Conservation (phyloP, 2,888 invertebrate species). For the Blomia tropicalis region DNA sequence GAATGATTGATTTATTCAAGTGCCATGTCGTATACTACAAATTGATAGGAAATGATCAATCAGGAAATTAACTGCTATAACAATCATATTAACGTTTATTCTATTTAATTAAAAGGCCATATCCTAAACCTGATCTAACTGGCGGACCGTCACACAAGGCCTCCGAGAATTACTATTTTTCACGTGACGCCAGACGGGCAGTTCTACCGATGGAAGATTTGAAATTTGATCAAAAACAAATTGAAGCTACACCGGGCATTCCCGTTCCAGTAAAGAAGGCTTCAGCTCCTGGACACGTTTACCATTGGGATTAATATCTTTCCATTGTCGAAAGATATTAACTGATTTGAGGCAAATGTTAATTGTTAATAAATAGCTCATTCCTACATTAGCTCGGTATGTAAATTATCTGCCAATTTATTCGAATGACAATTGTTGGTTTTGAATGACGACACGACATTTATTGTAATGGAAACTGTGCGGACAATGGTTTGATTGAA, state of each 20-base stretch:
- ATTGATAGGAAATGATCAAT: not conserved
- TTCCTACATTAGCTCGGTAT: no score
- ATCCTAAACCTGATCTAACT: conserved; percentile 10
- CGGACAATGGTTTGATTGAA: no score
- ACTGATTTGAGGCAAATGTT: no score
- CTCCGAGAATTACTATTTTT: not conserved
- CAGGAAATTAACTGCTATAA: no score
- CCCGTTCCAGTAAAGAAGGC: not conserved
- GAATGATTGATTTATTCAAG: not conserved
- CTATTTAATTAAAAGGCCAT: conserved; percentile 1
- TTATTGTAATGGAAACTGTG: no score
- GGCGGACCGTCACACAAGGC: conserved; percentile 5
- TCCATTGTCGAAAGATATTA: no score
- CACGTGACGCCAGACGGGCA: conserved; percentile 1
- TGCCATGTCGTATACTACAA: no score
- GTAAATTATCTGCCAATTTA: no score
- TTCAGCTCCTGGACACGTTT: conserved; percentile 1
- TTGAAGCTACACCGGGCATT: not conserved
- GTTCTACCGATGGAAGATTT: not conserved
- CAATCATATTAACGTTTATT: no score
- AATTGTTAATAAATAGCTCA: no score
- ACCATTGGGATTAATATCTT: not conserved
- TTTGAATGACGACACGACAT: no score
- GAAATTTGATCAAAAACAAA: not conserved
- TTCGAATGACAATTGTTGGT: no score